Evolutionary conservation across 2,888 invertebrate genomes (phyloP).

Genomic region (Caenorhabditis sp.): DNA sequence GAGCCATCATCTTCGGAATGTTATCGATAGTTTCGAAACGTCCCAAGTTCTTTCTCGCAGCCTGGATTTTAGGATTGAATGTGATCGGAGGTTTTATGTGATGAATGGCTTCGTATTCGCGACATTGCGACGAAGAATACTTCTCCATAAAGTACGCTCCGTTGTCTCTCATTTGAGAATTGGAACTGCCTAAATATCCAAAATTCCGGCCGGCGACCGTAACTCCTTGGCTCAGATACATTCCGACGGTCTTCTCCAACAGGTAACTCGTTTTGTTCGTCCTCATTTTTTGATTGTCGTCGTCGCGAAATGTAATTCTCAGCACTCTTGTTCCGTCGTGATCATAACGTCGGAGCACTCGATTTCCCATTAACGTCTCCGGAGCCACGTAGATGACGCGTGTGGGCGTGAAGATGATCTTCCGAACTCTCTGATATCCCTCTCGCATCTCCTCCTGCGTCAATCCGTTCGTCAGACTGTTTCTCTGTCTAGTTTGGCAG

Average conservation of each 20-base stretch:
- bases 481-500: conserved; percentile 46
- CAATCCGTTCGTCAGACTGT: conserved; percentile 47
- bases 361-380: conserved; percentile 79
- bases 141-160: conserved; percentile 75
- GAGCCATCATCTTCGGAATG: conserved; percentile 79
- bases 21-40: conserved; percentile 71
- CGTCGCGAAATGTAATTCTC: conserved; percentile 60
- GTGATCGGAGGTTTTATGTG: conserved; percentile 20
- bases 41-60: conserved; percentile 59
- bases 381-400: conserved; percentile 74
- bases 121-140: conserved; percentile 39
- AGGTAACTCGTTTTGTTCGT: conserved; percentile 57
- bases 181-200: conserved; percentile 77
- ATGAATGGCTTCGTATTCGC: conserved; percentile 27
- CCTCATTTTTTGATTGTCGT: conserved; percentile 66
- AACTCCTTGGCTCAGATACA: conserved; percentile 65
- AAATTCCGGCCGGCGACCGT: conserved; percentile 69
- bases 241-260: conserved; percentile 65
- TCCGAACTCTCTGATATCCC: conserved; percentile 65
- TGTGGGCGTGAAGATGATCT: conserved; percentile 76
- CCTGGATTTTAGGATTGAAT: conserved; percentile 59
- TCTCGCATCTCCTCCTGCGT: conserved; percentile 57
- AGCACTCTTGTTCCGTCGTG: conserved; percentile 66
- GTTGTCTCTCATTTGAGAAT: conserved; percentile 78
- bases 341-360: conserved; percentile 73